Evolutionary conservation across 2,113 vertebrate genomes (phyloP).

Genomic region (Chrysochloris asiatica): DNA sequence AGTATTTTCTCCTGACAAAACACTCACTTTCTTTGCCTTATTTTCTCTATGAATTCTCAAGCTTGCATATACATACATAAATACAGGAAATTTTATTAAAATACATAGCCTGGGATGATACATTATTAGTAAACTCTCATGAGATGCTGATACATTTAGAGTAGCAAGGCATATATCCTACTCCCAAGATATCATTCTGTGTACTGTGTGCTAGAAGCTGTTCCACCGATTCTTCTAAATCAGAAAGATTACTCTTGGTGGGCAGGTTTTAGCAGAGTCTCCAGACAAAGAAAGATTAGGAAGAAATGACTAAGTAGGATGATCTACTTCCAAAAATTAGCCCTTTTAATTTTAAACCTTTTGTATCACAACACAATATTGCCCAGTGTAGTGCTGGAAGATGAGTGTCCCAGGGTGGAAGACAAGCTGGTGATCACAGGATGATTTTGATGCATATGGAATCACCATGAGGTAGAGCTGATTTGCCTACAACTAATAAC

Average conservation of each 20-base stretch:
- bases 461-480: too few species aligned
- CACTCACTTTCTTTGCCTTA: background rate
- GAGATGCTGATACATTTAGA: background rate
- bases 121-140: background rate
- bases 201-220: background rate
- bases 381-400: background rate
- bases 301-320: background rate
- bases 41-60: background rate
- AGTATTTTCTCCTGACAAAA: background rate
- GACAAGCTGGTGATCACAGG: too few species aligned
- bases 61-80: background rate
- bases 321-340: background rate
- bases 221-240: background rate
- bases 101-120: background rate
- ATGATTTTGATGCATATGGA: too few species aligned
- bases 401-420: background rate
- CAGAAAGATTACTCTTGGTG: background rate
- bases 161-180: background rate
- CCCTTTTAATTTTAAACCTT: background rate
- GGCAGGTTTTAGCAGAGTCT: background rate
- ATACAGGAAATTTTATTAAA: background rate
- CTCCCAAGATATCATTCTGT: background rate
- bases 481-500: too few species aligned
- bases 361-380: background rate
- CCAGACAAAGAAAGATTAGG: background rate